phyloP scores from a whole-genome alignment of 2,888 invertebrate genomes.

The Adelphocoris suturalis region DNA sequence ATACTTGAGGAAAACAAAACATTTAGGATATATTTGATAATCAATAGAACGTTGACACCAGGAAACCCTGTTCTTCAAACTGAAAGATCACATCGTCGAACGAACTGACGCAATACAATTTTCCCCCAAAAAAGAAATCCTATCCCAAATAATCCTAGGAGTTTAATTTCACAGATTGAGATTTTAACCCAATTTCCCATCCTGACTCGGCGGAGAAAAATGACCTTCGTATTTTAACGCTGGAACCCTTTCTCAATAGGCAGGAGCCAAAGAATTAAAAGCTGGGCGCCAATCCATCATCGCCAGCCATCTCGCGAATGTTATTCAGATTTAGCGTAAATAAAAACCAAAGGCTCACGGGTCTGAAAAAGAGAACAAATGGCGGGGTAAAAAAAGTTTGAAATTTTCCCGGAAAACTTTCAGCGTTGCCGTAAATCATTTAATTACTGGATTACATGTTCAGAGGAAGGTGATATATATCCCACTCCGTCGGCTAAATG shows the following conservation, averaged over 20 bases:
- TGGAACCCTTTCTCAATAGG: not conserved
- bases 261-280: slow-evolving; percentile 11
- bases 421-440: slow-evolving; percentile 52
- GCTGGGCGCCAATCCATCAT: not conserved
- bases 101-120: too few species aligned
- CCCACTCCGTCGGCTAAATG: slow-evolving; percentile 56
- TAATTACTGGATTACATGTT: slow-evolving; percentile 59
- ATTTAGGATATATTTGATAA: too few species aligned
- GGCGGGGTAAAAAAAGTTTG: not conserved
- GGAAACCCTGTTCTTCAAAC: too few species aligned
- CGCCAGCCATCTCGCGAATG: not conserved
- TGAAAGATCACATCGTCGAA: too few species aligned
- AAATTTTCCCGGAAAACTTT: slow-evolving; percentile 53
- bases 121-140: too few species aligned
- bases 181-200: not conserved
- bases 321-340: not conserved
- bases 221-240: not conserved
- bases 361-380: not conserved
- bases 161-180: not conserved
- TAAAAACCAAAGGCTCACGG: not conserved
- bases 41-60: too few species aligned
- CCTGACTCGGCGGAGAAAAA: not conserved
- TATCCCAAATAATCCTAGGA: not conserved
- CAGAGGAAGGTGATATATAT: slow-evolving; percentile 45
- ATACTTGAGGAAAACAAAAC: too few species aligned